A percentile compares a stretch with the other conserved stretches of the same genome.
Conservation (phyloP, 2,797 vertebrate genomes). For the Periophthalmus magnuspinnatus region DNA sequence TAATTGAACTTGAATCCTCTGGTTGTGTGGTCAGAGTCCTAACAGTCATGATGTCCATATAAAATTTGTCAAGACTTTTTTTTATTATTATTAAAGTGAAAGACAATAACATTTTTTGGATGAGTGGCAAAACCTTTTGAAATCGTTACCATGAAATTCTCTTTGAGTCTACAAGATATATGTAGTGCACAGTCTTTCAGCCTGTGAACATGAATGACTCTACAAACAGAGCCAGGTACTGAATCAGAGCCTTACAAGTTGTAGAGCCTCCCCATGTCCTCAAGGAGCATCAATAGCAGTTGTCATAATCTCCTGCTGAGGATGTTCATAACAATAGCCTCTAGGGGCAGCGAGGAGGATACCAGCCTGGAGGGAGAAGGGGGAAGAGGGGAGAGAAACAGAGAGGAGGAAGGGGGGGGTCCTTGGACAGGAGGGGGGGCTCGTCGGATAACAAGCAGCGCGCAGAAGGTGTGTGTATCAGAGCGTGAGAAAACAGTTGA, state of each 20-base stretch:
- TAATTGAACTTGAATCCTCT: background rate
- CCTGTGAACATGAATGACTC: background rate
- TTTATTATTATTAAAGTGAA: too few relatives aligned
- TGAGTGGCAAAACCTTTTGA: too few relatives aligned
- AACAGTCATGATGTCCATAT: too few relatives aligned
- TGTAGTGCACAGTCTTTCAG: background rate
- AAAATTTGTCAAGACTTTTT: too few relatives aligned
- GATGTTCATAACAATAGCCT: conserved; percentile 17
- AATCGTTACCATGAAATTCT: too few relatives aligned
- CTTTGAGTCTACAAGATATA: background rate
- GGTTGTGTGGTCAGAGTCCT: background rate
- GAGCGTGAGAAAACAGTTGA: conserved; percentile 73
- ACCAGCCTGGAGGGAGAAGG: conserved; percentile 39
- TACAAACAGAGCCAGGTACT: background rate
- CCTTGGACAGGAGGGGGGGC: conserved; percentile 29
- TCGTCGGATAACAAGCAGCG: conserved; percentile 62
- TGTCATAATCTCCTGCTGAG: conserved; percentile 37
- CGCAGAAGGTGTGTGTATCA: conserved; percentile 76
- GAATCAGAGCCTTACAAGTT: background rate
- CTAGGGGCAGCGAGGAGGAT: conserved; percentile 19
- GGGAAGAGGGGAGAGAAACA: conserved; percentile 1
- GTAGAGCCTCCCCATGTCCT: background rate
- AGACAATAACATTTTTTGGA: too few relatives aligned
- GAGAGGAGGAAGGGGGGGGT: conserved; percentile 32
- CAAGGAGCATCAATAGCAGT: conserved; percentile 21